Evolutionary conservation across 1,140 invertebrate genomes (phyloP).

Genomic region (Heliothis subflexa): DNA sequence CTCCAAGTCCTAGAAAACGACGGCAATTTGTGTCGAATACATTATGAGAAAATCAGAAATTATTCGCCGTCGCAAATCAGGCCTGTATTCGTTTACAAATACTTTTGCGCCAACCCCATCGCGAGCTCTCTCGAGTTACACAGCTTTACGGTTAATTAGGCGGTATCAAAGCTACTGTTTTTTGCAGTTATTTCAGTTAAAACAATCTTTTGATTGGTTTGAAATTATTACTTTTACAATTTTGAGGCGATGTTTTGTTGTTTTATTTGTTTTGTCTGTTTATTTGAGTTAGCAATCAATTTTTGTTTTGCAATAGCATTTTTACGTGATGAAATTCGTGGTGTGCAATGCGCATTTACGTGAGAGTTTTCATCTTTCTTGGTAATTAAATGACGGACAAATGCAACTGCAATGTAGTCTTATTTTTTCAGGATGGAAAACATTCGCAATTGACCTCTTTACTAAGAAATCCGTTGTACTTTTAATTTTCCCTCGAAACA

Average conservation of each 20-base stretch:
- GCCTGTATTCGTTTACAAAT: constrained; percentile 31
- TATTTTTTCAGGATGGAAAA: no score
- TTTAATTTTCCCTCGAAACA: no score
- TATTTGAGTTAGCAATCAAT: background rate
- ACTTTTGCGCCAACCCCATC: background rate
- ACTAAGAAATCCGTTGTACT: no score
- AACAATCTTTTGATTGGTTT: constrained; percentile 36
- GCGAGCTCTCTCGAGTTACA: constrained; percentile 35
- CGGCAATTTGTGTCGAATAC: constrained; percentile 52
- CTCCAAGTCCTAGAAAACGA: constrained; percentile 28
- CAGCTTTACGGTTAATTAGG: constrained; percentile 40
- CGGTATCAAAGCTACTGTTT: constrained; percentile 33
- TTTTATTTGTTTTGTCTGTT: background rate
- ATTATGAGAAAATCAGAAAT: constrained; percentile 55
- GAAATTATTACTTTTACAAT: constrained; percentile 25
- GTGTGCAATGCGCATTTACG: no score
- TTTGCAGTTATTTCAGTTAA: constrained; percentile 25
- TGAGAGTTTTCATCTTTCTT: no score
- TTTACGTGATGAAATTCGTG: no score
- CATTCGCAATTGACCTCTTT: no score
- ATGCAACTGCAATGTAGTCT: no score
- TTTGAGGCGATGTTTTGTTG: background rate
- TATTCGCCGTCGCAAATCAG: constrained; percentile 47
- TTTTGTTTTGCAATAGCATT: no score
- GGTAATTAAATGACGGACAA: no score